Percentiles rank a stretch among this genome's conserved stretches.
Evolutionary conservation across 1,140 invertebrate species (phyloP).

Genomic region (Polyergus mexicanus): DNA sequence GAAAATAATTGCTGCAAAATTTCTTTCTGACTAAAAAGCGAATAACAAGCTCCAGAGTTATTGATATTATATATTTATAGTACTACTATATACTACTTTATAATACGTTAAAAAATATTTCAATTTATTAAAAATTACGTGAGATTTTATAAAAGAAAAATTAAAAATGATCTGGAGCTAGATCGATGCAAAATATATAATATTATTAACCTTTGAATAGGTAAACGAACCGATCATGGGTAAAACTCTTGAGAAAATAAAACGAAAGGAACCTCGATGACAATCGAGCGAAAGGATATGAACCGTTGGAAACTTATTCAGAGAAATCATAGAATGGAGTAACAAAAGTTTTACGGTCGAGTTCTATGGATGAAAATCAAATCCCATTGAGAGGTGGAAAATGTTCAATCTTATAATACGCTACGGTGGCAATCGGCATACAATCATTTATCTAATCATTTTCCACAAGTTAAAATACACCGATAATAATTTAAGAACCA

Average conservation of each 20-base stretch:
- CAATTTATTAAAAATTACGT: too few relatives aligned
- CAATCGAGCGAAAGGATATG: slow-evolving; percentile 55
- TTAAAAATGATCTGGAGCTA: slow-evolving; percentile 61
- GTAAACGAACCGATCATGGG: slow-evolving; percentile 64
- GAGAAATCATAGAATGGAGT: slow-evolving; percentile 57
- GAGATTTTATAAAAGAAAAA: slow-evolving; percentile 47
- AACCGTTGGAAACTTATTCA: slow-evolving; percentile 67
- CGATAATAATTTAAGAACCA: slow-evolving; percentile 49
- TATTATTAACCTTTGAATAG: slow-evolving; percentile 65
- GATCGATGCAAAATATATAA: slow-evolving; percentile 31
- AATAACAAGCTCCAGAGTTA: neutral
- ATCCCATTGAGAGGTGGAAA: slow-evolving; percentile 34
- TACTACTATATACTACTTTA: too few relatives aligned
- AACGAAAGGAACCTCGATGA: slow-evolving; percentile 65
- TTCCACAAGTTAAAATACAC: slow-evolving; percentile 8
- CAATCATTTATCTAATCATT: slow-evolving; percentile 45
- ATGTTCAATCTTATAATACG: slow-evolving; percentile 56
- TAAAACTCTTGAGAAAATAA: slow-evolving; percentile 67
- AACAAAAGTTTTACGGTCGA: slow-evolving; percentile 54
- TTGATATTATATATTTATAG: neutral
- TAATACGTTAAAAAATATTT: neutral
- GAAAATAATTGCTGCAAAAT: neutral
- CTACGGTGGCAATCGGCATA: slow-evolving; percentile 31
- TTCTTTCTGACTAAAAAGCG: too few relatives aligned
- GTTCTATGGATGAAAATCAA: slow-evolving; percentile 57